Evolutionary conservation across 1,140 invertebrate species (phyloP).

Genomic region (Zaprionus lachaisei): DNA sequence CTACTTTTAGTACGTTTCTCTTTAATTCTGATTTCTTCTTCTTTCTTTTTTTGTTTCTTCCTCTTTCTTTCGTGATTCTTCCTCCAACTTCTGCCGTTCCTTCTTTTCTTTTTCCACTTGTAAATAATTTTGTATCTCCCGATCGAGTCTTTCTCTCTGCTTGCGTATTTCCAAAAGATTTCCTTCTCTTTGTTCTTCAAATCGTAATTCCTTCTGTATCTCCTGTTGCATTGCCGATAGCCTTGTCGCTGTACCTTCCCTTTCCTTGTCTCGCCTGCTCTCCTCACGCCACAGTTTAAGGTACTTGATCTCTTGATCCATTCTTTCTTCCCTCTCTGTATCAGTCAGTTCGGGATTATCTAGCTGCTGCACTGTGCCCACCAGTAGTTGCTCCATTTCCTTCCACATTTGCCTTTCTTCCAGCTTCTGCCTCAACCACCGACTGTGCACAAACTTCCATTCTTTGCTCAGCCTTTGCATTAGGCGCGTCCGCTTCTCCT

Average conservation of each 20-base stretch:
- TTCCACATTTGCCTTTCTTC: not conserved
- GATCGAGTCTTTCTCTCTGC: not conserved
- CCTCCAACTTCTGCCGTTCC: not conserved
- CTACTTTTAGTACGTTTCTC: not conserved
- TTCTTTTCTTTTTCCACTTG: not conserved
- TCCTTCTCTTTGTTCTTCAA: not conserved
- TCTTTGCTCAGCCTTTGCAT: not conserved
- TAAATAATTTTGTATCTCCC: not conserved
- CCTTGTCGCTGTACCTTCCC: not conserved
- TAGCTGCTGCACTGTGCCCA: not conserved
- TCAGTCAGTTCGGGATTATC: not conserved
- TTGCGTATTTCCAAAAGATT: not conserved
- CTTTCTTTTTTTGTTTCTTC: no score
- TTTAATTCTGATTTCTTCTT: not conserved
- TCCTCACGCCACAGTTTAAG: not conserved
- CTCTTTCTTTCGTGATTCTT: not conserved
- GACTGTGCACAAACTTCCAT: not conserved
- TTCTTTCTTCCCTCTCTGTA: not conserved
- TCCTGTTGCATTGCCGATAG: not conserved
- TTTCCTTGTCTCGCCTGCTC: not conserved
- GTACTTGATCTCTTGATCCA: not conserved
- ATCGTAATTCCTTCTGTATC: not conserved
- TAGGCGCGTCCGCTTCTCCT: not conserved
- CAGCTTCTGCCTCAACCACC: not conserved
- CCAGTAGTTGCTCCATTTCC: not conserved